Conservation (phyloP, 2,888 invertebrate genomes). For the Thera obeliscata region DNA sequence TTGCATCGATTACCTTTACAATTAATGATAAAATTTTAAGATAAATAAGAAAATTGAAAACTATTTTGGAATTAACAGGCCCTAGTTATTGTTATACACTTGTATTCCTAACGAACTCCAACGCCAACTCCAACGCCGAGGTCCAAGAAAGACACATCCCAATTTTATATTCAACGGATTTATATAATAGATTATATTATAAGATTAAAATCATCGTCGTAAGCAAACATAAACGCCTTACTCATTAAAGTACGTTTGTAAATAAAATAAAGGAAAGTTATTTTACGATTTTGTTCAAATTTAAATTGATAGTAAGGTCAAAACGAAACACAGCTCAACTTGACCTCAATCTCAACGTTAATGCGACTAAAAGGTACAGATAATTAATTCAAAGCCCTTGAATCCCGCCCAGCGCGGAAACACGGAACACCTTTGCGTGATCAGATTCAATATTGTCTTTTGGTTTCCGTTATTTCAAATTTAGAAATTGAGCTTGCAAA, state of each 20-base stretch:
- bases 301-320: conserved; percentile 16
- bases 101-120: too few relatives aligned
- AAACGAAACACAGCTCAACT: conserved; percentile 3
- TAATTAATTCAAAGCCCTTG: conserved; percentile 20
- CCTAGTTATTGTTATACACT: too few relatives aligned
- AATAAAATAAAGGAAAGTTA: neutral
- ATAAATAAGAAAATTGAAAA: too few relatives aligned
- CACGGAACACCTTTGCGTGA: conserved; percentile 9
- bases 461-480: neutral
- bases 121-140: too few relatives aligned
- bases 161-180: neutral
- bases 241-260: conserved; percentile 1
- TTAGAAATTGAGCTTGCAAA: too few relatives aligned
- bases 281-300: conserved; percentile 8
- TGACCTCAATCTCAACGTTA: conserved; percentile 16
- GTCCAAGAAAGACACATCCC: neutral
- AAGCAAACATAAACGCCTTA: neutral
- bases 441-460: neutral
- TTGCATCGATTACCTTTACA: too few relatives aligned
- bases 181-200: too few relatives aligned
- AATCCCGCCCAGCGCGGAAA: neutral
- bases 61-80: too few relatives aligned
- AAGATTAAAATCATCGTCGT: neutral
- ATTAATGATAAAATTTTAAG: too few relatives aligned
- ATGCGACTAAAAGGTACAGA: conserved; percentile 7